Percentiles rank a stretch among this genome's conserved stretches.
phyloP scores from a whole-genome alignment of 2,797 vertebrate genomes.

The Loriculus beryllinus region DNA sequence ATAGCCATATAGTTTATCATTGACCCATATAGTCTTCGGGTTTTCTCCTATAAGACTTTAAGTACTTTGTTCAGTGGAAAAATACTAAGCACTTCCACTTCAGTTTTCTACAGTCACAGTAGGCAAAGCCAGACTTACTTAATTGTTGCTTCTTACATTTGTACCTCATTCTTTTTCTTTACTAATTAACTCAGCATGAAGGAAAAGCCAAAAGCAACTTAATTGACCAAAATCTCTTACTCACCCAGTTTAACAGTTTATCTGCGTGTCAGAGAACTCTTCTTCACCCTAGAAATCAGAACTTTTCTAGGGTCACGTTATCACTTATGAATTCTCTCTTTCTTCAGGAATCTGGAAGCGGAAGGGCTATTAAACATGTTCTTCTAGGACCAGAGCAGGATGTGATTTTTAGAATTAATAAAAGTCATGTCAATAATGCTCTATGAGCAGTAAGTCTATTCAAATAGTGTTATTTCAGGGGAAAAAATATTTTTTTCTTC shows the following conservation, averaged over 20 bases:
- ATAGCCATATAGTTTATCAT: background rate
- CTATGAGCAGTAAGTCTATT: background rate
- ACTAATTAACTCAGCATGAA: background rate
- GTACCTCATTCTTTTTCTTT: background rate
- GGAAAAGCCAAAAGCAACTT: background rate
- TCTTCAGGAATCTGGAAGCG: background rate
- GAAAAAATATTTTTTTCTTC: background rate
- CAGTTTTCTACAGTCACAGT: background rate
- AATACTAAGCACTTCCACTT: background rate
- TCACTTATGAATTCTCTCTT: background rate
- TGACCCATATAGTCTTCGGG: background rate
- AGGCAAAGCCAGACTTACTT: background rate
- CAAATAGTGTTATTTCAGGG: background rate
- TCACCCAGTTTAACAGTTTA: background rate
- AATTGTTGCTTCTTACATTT: background rate
- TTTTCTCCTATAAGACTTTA: background rate
- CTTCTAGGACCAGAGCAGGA: background rate
- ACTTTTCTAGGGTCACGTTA: rapidly evolving
- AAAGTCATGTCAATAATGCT: background rate
- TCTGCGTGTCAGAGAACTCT: background rate
- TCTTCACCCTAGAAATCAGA: background rate
- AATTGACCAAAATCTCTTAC: background rate
- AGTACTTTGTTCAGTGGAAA: background rate
- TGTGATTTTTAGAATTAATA: background rate
- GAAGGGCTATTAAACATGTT: background rate